phyloP scores from a whole-genome alignment of 1,140 invertebrate species.

The Cyrtorhinus lividipennis region DNA sequence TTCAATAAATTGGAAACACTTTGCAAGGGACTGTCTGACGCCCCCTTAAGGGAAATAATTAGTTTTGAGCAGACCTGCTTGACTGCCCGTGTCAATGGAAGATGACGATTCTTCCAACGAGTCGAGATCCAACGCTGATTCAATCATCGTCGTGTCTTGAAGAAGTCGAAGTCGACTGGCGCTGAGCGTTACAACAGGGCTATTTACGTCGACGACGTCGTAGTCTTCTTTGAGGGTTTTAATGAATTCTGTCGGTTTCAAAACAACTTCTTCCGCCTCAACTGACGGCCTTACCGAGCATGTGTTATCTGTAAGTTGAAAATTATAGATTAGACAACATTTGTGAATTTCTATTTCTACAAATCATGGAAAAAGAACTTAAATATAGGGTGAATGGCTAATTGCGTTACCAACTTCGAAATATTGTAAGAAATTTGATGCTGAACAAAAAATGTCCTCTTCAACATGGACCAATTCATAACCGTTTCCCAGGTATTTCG shows the following conservation, averaged over 20 bases:
- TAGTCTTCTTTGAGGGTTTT: conserved; percentile 15
- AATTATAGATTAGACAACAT: too few relatives aligned
- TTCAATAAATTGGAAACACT: too few relatives aligned
- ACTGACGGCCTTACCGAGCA: conserved; percentile 7
- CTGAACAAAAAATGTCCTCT: too few relatives aligned
- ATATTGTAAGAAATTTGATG: too few relatives aligned
- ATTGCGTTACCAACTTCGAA: too few relatives aligned
- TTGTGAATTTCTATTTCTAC: too few relatives aligned
- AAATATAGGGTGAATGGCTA: too few relatives aligned
- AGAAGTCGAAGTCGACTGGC: conserved; percentile 52
- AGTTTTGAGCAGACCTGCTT: conserved; percentile 36
- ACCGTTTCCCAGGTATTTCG: too few relatives aligned
- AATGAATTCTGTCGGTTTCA: conserved; percentile 14
- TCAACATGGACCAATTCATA: too few relatives aligned
- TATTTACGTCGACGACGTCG: conserved; percentile 24
- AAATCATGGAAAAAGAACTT: too few relatives aligned
- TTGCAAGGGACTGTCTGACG: too few relatives aligned
- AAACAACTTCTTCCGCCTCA: conserved; percentile 13
- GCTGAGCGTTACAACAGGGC: conserved; percentile 25
- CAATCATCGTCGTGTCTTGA: conserved; percentile 74
- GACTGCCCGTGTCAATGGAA: conserved; percentile 35
- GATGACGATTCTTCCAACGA: conserved; percentile 51
- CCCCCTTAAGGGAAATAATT: not conserved
- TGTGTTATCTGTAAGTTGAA: conserved; percentile 9
- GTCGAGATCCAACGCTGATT: conserved; percentile 69